Percentiles rank a stretch among this genome's conserved stretches.
Evolutionary conservation across 2,888 invertebrate genomes (phyloP).

Genomic region (Drosophila prolongata): DNA sequence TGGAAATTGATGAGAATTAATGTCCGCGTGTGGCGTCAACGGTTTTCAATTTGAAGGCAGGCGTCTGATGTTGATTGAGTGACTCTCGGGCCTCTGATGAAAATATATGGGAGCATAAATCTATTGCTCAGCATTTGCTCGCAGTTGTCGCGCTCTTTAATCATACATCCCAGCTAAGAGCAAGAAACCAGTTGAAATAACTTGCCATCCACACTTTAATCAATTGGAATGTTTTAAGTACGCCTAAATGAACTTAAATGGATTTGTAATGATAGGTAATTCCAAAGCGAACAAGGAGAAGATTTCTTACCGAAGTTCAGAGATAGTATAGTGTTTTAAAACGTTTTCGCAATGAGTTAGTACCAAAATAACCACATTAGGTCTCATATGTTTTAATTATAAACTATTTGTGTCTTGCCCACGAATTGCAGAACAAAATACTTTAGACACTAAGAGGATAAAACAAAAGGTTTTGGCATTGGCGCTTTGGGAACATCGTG

Average conservation of each 20-base stretch:
- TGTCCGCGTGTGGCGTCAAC: conserved; percentile 58
- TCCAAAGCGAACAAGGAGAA: background rate
- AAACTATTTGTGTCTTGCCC: too few relatives aligned
- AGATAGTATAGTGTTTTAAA: background rate
- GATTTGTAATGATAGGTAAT: conserved; percentile 1
- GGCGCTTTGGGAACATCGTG: too few relatives aligned
- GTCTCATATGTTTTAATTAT: too few relatives aligned
- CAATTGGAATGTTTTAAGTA: conserved; percentile 12
- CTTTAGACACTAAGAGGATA: too few relatives aligned
- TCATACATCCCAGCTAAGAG: background rate
- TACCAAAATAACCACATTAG: too few relatives aligned
- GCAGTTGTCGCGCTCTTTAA: background rate
- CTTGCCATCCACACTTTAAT: conserved; percentile 25
- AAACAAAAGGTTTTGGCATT: too few relatives aligned
- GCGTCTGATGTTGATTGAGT: conserved; percentile 39
- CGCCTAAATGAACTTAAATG: conserved; percentile 14
- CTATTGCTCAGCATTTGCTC: conserved; percentile 21
- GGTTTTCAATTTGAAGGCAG: conserved; percentile 12
- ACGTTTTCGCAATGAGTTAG: background rate
- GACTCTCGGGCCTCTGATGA: conserved; percentile 22
- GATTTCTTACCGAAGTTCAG: background rate
- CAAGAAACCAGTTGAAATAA: conserved; percentile 9
- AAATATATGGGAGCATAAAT: conserved; percentile 23
- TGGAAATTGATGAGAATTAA: conserved; percentile 75
- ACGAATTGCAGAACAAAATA: too few relatives aligned